A percentile compares a stretch with the other conserved stretches of the same genome.
Evolutionary conservation across 2,888 invertebrate genomes (phyloP).

Genomic region (Tetragnatha montana): DNA sequence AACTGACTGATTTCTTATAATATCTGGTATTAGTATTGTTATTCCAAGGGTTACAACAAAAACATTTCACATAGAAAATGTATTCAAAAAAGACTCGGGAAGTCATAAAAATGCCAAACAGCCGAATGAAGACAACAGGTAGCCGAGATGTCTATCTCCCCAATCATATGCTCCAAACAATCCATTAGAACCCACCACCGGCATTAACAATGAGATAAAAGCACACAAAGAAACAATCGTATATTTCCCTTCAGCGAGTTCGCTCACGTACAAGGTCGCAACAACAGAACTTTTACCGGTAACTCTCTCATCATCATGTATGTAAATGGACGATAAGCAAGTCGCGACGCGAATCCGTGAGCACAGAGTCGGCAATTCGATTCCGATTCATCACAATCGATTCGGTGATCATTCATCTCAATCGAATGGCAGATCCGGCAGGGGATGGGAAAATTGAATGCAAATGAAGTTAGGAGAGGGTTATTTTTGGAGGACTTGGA

Average conservation of each 20-base stretch:
- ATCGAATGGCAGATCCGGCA: slow-evolving; percentile 16
- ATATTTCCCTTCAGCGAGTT: neutral
- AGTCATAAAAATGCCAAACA: too few relatives aligned
- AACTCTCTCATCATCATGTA: neutral
- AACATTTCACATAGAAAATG: too few relatives aligned
- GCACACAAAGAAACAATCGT: neutral
- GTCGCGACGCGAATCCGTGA: neutral
- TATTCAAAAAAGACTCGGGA: too few relatives aligned
- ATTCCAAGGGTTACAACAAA: too few relatives aligned
- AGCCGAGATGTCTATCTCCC: too few relatives aligned
- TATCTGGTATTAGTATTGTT: too few relatives aligned
- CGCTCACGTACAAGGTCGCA: neutral
- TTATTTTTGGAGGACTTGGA: neutral
- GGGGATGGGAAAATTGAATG: neutral
- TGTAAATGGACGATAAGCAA: neutral
- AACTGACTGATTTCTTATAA: too few relatives aligned
- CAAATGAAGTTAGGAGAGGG: neutral
- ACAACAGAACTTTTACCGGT: neutral
- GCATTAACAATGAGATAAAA: too few relatives aligned
- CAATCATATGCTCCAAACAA: too few relatives aligned
- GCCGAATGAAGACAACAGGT: too few relatives aligned
- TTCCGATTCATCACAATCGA: slow-evolving; percentile 29
- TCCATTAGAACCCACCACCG: too few relatives aligned
- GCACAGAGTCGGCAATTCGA: slow-evolving; percentile 1
- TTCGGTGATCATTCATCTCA: slow-evolving; percentile 37